These are phyloP conservation scores for Cheilosia vernalis DNA, from an alignment of 2,888 invertebrate genomes.

Conservation along the genomic window DNA sequence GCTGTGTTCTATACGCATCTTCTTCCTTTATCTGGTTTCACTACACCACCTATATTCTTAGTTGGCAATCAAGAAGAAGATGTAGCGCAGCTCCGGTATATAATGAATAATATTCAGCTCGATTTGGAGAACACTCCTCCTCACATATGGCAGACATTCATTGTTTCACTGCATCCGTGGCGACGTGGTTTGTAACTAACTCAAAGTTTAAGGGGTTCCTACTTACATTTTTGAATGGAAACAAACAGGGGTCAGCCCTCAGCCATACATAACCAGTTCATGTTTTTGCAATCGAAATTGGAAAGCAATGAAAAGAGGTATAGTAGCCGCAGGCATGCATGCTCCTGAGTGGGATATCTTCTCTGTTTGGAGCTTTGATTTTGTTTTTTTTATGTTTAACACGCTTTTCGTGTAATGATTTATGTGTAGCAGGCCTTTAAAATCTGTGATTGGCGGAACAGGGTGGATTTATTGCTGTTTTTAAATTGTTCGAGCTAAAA, in stretches of 20 bases:
- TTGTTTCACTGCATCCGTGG: background rate
- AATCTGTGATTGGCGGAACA: too few relatives aligned
- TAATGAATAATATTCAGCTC: constrained; percentile 17
- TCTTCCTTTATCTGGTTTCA: constrained; percentile 36
- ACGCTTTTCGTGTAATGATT: too few relatives aligned
- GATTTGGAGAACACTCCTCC: constrained; percentile 32
- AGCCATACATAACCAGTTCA: background rate
- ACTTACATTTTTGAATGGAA: constrained; percentile 4
- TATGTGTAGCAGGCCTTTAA: too few relatives aligned
- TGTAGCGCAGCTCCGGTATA: background rate
- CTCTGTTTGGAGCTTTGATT: background rate
- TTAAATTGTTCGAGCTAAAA: too few relatives aligned
- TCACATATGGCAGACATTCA: background rate
- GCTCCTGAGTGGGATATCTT: background rate
- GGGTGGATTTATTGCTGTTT: too few relatives aligned
- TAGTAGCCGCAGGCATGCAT: constrained; percentile 5
- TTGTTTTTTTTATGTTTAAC: background rate
- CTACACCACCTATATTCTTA: constrained; percentile 30
- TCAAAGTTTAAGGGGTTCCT: constrained; percentile 8
- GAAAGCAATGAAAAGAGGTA: constrained; percentile 21
- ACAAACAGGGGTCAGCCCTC: background rate
- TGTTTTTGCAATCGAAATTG: constrained; percentile 23
- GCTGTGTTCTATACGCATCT: constrained; percentile 53
- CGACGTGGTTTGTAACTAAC: constrained; percentile 5
- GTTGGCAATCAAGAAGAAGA: constrained; percentile 63